Base-by-base conservation (phyloP, 1,140 invertebrate genomes). In the Drosophila watanabei region DNA sequence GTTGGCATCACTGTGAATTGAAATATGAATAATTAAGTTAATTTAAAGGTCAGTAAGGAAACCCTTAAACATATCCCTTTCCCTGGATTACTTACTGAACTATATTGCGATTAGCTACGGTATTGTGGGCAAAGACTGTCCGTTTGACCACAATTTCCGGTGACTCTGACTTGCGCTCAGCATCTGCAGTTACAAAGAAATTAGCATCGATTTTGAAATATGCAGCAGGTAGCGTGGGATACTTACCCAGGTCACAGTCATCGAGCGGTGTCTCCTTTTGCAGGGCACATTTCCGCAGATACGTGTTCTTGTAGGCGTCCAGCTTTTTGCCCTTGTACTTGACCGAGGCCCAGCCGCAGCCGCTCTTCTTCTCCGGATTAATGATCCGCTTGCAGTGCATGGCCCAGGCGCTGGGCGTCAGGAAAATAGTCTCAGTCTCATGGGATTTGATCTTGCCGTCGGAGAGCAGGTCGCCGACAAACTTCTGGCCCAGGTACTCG, bases 371-470 rank as follows among this genome's bases (percentile, higher is more conserved):
- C 59, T 97, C 96, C 7, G 97, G 97, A 94, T 98, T 98, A 20
- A 98, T 97, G 52, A 98, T 97, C 72, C 97, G 95, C 89, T 98
- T 98, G 92, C 98, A 98, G 91, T 98, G 96, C 86, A 97, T 97
- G 0, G 97, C 97, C 98, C 97, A 98, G 5, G 97, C 97, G 86
- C 97, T 98, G 24, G 97, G 97, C n/a, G 97, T 97, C 66, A 96
- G 95, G 93, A 98, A 98, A 82, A 97, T 95, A 72, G 97, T 96
- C 92, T 97, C 96, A 56, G 97, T 97, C 94, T 98, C 97, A 93
- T 97, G 96, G 70, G 97, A 98, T 92, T 96, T 95, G 64, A 98
- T 98, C 94, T 97, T 97, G 35, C 98, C 98, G 95, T 97, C 97
- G 46, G 95, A 92, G 77, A 98, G 94, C 24, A 98, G 94, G 93